Conservation (phyloP, 2,797 vertebrate genomes). For the Yasuhikotakia modesta region DNA sequence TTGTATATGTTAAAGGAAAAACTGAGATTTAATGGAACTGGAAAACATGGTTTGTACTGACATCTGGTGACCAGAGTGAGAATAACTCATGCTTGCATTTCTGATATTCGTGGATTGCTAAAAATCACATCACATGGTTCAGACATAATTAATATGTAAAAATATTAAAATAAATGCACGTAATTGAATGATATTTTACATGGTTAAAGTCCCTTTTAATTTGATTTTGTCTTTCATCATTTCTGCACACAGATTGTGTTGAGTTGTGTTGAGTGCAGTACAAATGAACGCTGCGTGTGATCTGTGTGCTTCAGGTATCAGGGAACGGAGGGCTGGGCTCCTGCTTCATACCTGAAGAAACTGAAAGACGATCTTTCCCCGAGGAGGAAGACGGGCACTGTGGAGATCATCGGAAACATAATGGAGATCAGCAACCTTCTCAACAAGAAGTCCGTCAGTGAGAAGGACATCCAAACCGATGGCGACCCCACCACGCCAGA, state of each 20-base stretch:
- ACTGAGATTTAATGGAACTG: no score
- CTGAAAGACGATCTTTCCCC: conserved; percentile 91
- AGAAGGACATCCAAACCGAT: conserved; percentile 87
- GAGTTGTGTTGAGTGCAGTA: no score
- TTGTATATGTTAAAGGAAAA: neutral
- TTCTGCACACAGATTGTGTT: no score
- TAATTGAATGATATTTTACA: no score
- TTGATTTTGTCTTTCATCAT: no score
- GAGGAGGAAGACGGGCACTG: conserved; percentile 93
- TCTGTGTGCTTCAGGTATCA: conserved; percentile 79
- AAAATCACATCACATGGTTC: no score
- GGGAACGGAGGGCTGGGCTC: conserved; percentile 98
- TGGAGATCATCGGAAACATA: conserved; percentile 99
- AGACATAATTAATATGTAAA: no score
- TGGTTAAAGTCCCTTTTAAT: no score
- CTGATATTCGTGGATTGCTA: no score
- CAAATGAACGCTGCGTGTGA: neutral
- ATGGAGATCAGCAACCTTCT: conserved; percentile 99
- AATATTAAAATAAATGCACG: no score
- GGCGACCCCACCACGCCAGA: conserved; percentile 78
- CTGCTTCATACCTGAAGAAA: conserved; percentile 95
- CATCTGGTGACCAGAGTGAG: conserved; percentile 39
- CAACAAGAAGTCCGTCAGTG: conserved; percentile 89
- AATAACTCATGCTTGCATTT: neutral
- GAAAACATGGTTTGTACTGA: no score